These are phyloP conservation scores for Pseudoips prasinana DNA, from an alignment of 2,888 invertebrate genomes.

Conservation along the genomic window DNA sequence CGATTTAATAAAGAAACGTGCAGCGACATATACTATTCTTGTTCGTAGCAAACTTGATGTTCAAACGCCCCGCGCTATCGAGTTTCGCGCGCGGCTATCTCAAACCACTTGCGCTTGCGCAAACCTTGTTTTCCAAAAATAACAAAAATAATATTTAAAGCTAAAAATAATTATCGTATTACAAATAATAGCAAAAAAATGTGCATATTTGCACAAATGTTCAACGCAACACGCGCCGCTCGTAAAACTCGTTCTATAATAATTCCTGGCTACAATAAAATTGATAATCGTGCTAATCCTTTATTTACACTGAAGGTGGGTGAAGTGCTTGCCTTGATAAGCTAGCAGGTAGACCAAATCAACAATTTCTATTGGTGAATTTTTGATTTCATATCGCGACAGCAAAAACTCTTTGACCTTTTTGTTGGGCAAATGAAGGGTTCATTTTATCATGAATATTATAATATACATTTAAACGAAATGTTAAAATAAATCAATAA, in stretches of 20 bases:
- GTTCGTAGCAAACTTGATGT: no score
- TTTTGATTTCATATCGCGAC: slow-evolving; percentile 43
- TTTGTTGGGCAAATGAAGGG: slow-evolving; percentile 23
- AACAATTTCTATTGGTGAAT: slow-evolving; percentile 60
- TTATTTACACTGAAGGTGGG: slow-evolving; percentile 68
- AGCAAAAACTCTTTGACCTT: slow-evolving; percentile 27
- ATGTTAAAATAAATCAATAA: slow-evolving; percentile 33
- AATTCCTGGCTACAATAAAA: slow-evolving; percentile 63
- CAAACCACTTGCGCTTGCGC: no score
- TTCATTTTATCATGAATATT: slow-evolving; percentile 35
- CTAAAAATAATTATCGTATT: slow-evolving; percentile 46
- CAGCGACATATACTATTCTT: no score
- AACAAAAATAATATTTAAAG: no score
- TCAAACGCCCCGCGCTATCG: no score
- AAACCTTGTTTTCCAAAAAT: no score
- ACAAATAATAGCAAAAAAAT: slow-evolving; percentile 48
- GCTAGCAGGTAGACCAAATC: slow-evolving; percentile 53
- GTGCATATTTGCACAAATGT: slow-evolving; percentile 71
- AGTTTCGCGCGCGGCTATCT: no score
- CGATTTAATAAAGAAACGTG: no score
- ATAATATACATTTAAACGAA: slow-evolving; percentile 31
- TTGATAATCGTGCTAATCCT: slow-evolving; percentile 74
- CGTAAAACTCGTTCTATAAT: slow-evolving; percentile 54
- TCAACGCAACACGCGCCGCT: slow-evolving; percentile 42
- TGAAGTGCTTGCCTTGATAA: slow-evolving; percentile 74